Percentiles rank a stretch among this genome's conserved stretches.
phyloP scores from a whole-genome alignment of 2,113 vertebrate species.

The Galeopterus variegatus region DNA sequence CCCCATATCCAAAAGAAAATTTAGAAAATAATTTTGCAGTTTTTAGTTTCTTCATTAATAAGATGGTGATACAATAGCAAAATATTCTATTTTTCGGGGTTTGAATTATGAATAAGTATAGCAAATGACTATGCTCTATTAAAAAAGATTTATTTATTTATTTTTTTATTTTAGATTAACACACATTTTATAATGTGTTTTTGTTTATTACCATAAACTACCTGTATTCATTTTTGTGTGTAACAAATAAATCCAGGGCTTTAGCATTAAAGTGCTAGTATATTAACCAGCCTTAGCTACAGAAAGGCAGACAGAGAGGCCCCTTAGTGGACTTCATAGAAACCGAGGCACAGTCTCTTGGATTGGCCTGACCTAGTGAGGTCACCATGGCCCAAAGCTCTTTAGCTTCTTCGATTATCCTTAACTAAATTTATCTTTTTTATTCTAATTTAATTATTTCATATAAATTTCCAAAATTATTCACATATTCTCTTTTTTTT shows the following conservation, averaged over 20 bases:
- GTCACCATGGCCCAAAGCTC: not conserved
- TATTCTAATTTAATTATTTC: slow-evolving; percentile 35
- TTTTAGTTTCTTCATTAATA: slow-evolving; percentile 38
- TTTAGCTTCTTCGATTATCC: not conserved
- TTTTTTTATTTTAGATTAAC: slow-evolving; percentile 25
- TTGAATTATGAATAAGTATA: slow-evolving; percentile 10
- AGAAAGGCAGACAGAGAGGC: not conserved
- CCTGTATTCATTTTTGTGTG: slow-evolving; percentile 15
- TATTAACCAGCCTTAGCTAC: not conserved
- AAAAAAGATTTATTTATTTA: not conserved
- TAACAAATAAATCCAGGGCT: not conserved
- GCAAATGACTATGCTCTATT: not conserved
- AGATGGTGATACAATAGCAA: not conserved
- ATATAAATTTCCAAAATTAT: slow-evolving; percentile 8
- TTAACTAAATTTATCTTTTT: slow-evolving; percentile 12
- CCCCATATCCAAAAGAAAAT: slow-evolving; percentile 6
- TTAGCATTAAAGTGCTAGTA: not conserved
- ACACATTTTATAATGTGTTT: not conserved
- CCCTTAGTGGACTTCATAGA: not conserved
- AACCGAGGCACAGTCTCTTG: not conserved
- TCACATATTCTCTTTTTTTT: not conserved
- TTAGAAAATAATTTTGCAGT: slow-evolving; percentile 18
- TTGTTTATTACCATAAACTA: not conserved
- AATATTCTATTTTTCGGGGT: not conserved
- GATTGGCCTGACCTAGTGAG: not conserved